These are phyloP conservation scores for Scortum barcoo DNA, from an alignment of 2,113 vertebrate genomes.

Conservation along the genomic window DNA sequence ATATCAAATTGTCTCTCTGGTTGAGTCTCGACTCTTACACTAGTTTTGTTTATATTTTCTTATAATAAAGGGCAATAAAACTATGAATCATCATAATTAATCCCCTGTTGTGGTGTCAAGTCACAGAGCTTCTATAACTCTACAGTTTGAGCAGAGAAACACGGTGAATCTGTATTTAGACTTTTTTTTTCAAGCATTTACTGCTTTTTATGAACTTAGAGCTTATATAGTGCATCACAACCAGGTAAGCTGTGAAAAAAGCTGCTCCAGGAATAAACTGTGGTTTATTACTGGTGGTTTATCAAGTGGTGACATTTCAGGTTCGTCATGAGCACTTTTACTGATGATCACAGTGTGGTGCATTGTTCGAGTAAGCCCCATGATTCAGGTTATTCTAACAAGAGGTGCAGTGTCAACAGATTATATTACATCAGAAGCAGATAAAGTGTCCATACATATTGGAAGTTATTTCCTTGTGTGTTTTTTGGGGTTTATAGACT, in stretches of 20 bases:
- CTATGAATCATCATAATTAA: not conserved
- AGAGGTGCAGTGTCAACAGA: not conserved
- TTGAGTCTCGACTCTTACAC: not conserved
- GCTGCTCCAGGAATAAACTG: not conserved
- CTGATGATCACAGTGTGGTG: not conserved
- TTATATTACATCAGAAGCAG: not conserved
- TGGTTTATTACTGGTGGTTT: too few relatives aligned
- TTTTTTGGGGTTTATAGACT: not conserved
- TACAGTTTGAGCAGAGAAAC: not conserved
- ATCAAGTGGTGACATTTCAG: conserved; percentile 11
- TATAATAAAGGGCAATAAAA: not conserved
- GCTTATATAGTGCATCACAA: not conserved
- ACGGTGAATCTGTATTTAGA: not conserved
- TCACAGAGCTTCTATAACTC: not conserved
- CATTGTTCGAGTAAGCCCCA: not conserved
- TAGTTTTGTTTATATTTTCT: not conserved
- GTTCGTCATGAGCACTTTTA: not conserved
- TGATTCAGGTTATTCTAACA: not conserved
- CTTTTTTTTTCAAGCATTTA: not conserved
- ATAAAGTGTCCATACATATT: not conserved
- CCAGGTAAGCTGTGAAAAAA: not conserved
- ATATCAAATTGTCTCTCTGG: not conserved
- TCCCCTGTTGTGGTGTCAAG: not conserved
- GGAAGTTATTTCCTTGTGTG: not conserved
- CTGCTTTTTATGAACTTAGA: not conserved